Base-by-base conservation (phyloP, 2,888 invertebrate genomes). In the Caenorhabditis parvicauda region DNA sequence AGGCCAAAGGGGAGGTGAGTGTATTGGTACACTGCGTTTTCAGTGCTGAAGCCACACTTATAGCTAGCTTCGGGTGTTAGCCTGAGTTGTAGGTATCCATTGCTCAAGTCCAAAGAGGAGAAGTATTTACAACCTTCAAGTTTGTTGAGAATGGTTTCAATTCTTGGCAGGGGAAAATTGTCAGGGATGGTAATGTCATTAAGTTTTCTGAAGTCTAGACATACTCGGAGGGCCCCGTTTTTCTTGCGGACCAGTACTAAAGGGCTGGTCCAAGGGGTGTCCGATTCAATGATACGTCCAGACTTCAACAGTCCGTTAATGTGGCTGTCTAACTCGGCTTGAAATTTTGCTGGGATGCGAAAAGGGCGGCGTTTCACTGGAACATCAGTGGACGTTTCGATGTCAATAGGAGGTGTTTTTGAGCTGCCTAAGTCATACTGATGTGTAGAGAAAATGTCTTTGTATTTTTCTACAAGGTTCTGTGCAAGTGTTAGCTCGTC, bases 221-320 rank as follows among this genome's bases (percentile, higher is more conserved):
- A 72, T 0, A 64, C 58, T 38, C 72, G 21, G 0, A 73, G 43
- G 0, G 50, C 42, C 2, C 72, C 72, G 45, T 67, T 66, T 35
- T 73, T 73, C 46, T 71, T 74, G 21, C 49, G 49, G 9, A 67
- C 62, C 9, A 67, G 25, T 0, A 67, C 65, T 1, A 59, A 32
- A 3, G 56, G 53, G 9, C 46, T 42, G 7, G 54, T 54, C 72
- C 72, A 72, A 3, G 68, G 71, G 2, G 72, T 70, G 48, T 72
- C 58, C 1, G 57, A 50, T 32, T 69, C 62, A 1, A 55, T 48
- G 29, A 72, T 54, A 1, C 59, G 27, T 6, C 63, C 67, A 0
- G 64, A 53, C 29, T 45, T 27, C 0, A 64, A 2, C 6, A 72
- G 54, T 1, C 54, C 21, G 12, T 72, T 54, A 3, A 72, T 67